phyloP scores from a whole-genome alignment of 2,113 vertebrate species.

The Eretmochelys imbricata region DNA sequence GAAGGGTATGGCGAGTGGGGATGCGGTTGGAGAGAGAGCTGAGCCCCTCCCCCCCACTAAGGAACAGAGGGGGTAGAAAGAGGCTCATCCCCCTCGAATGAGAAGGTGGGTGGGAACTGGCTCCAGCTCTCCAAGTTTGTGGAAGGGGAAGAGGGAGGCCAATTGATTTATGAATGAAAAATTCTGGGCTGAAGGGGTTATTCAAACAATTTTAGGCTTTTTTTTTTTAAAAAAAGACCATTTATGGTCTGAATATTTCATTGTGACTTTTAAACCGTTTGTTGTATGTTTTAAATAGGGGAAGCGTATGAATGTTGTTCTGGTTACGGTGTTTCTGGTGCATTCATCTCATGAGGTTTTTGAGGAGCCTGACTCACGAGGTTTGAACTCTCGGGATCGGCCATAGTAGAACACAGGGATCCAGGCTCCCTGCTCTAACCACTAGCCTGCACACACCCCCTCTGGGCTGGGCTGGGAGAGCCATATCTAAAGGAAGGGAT shows the following conservation, averaged over 20 bases:
- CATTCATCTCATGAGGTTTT: not conserved
- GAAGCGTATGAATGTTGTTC: not conserved
- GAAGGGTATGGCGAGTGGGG: not conserved
- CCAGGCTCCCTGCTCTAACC: not conserved
- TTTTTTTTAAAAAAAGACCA: not conserved
- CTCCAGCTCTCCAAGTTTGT: accelerated
- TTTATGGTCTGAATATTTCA: not conserved
- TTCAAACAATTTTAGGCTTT: not conserved
- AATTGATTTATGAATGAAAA: not conserved
- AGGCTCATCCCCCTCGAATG: not conserved
- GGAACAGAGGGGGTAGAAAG: not conserved
- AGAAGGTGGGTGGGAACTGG: not conserved
- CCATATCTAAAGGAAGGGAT: not conserved
- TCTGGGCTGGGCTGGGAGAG: not conserved
- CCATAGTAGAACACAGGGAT: not conserved
- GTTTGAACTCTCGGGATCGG: not conserved
- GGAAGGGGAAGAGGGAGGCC: not conserved
- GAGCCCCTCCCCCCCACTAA: not conserved
- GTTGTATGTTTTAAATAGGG: not conserved
- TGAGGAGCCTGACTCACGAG: not conserved
- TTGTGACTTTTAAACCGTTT: not conserved
- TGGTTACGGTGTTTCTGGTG: not conserved
- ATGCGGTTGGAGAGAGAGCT: not conserved
- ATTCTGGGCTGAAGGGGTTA: not conserved
- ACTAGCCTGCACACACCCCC: not conserved